phyloP scores from a whole-genome alignment of 1,140 invertebrate species.

The Meteorus sp. region DNA sequence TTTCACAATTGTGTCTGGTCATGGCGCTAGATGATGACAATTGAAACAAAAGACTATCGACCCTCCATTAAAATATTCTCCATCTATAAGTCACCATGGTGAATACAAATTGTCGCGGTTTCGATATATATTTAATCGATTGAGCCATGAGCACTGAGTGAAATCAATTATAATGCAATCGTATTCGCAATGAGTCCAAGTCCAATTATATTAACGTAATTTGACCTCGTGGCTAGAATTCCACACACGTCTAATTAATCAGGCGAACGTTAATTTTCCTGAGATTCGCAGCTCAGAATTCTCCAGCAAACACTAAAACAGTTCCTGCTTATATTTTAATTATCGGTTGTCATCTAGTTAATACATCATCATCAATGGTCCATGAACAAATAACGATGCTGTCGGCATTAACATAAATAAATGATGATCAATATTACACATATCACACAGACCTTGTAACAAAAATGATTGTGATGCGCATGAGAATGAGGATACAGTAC shows the following conservation, averaged over 20 bases:
- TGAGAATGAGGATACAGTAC: background rate
- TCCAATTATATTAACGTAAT: background rate
- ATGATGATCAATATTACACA: background rate
- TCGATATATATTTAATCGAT: background rate
- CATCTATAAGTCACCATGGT: slow-evolving; percentile 2
- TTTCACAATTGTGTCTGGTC: no score
- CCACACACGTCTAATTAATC: background rate
- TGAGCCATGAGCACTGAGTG: background rate
- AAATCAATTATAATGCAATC: slow-evolving; percentile 11
- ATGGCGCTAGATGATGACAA: no score
- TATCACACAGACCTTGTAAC: no score
- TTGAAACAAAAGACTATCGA: no score
- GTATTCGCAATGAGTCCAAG: background rate
- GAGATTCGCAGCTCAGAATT: background rate
- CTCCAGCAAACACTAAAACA: background rate
- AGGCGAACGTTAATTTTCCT: background rate
- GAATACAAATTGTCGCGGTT: background rate
- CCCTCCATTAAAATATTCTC: no score
- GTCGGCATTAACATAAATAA: background rate
- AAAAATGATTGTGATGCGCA: no score
- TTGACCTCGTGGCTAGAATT: slow-evolving; percentile 9
- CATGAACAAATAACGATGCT: background rate
- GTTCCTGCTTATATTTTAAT: no score
- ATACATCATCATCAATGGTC: no score
- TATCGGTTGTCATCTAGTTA: no score